These are phyloP conservation scores for Sus cebifrons DNA, from an alignment of 2,797 vertebrate genomes.

Conservation along the genomic window DNA sequence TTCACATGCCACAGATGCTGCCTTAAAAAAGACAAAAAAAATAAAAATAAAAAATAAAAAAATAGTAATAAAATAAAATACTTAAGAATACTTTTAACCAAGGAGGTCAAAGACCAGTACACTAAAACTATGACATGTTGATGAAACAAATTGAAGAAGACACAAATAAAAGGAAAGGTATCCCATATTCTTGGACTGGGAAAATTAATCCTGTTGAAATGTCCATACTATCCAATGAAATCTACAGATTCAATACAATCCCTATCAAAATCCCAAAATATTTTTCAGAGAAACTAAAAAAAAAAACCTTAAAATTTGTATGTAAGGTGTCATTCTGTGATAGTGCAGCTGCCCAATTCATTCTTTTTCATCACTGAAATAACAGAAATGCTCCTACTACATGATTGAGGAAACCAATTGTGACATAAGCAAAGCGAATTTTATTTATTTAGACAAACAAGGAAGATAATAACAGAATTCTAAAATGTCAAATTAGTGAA, in stretches of 20 bases:
- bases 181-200: neutral
- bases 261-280: neutral
- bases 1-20: too few relatives aligned
- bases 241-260: neutral
- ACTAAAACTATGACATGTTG: neutral
- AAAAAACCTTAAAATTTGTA: neutral
- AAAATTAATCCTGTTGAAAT: neutral
- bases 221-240: neutral
- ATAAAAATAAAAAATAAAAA: too few relatives aligned
- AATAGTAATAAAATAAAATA: too few relatives aligned
- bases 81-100: too few relatives aligned
- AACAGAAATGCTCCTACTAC: rapidly evolving
- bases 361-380: neutral
- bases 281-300: neutral
- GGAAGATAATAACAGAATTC: neutral
- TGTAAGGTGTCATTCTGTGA: neutral
- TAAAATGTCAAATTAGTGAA: neutral
- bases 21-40: too few relatives aligned
- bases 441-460: neutral
- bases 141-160: neutral
- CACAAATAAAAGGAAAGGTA: neutral
- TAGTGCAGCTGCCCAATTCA: neutral
- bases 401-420: neutral
- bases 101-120: neutral
- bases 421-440: neutral